These are phyloP conservation scores for Aulostomus chinensis DNA, from an alignment of 2,797 vertebrate genomes.

Conservation along the genomic window DNA sequence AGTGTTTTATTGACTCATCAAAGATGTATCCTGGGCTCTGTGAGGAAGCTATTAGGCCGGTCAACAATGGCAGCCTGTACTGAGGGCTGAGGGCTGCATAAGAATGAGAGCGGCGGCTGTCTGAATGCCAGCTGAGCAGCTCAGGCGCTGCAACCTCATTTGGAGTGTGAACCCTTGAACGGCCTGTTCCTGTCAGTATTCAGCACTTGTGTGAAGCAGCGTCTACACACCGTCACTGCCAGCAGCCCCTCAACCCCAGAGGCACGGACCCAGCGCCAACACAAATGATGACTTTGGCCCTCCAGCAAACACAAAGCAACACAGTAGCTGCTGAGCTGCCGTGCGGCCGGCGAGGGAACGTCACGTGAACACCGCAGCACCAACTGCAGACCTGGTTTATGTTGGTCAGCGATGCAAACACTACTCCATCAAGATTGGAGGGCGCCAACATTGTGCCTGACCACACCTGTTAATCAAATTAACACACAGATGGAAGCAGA, in stretches of 20 bases:
- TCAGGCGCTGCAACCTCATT: slow-evolving; percentile 51
- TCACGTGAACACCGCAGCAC: too few species aligned
- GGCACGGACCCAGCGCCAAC: slow-evolving; percentile 43
- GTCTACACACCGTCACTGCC: slow-evolving; percentile 17
- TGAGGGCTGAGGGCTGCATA: slow-evolving; percentile 55
- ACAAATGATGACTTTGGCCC: slow-evolving; percentile 51
- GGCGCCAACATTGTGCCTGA: too few species aligned
- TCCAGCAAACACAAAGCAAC: slow-evolving; percentile 34
- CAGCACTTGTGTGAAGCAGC: slow-evolving; percentile 37
- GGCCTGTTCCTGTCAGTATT: slow-evolving; percentile 43
- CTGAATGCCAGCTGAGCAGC: slow-evolving; percentile 51
- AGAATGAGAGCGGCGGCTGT: slow-evolving; percentile 41
- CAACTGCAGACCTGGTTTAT: not conserved
- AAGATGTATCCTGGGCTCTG: slow-evolving; percentile 34
- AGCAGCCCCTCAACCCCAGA: slow-evolving; percentile 30
- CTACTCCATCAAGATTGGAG: too few species aligned
- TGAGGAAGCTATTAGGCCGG: slow-evolving; percentile 63
- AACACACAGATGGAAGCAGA: too few species aligned
- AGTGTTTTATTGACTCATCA: slow-evolving; percentile 72
- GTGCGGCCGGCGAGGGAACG: too few species aligned
- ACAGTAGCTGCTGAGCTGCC: not conserved
- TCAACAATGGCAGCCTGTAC: slow-evolving; percentile 60
- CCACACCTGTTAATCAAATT: too few species aligned
- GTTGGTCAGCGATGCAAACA: too few species aligned
- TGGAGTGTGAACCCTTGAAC: slow-evolving; percentile 39